Conservation (phyloP, 2,888 invertebrate species). For the Minunthozetes semirufus region DNA sequence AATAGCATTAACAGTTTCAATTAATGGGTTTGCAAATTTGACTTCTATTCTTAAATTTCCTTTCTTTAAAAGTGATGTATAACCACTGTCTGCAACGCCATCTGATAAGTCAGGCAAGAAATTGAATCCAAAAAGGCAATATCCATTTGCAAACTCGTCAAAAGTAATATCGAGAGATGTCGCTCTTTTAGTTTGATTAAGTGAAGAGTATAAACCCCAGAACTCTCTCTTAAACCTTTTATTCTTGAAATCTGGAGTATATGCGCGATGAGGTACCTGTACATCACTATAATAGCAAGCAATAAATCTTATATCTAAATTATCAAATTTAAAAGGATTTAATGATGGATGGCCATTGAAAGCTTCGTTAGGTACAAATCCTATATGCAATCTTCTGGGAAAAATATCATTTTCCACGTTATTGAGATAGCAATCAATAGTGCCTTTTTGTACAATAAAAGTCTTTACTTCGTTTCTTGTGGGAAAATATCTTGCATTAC, state of each 20-base stretch:
- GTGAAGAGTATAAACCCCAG: conserved; percentile 41
- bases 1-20: conserved; percentile 42
- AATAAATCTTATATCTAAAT: conserved; percentile 41
- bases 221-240: conserved; percentile 18
- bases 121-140: conserved; percentile 44
- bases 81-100: conserved; percentile 4
- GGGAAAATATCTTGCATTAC: conserved; percentile 42
- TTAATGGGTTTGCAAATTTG: conserved; percentile 41
- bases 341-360: conserved; percentile 41
- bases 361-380: conserved; percentile 42
- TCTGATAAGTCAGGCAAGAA: conserved; percentile 43
- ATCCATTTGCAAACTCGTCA: conserved; percentile 37
- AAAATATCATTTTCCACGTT: conserved; percentile 45
- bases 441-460: conserved; percentile 43
- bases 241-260: conserved; percentile 40
- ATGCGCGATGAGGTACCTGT: conserved; percentile 40
- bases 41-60: conserved; percentile 44
- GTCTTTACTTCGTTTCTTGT: conserved; percentile 40
- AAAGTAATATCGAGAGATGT: conserved; percentile 39
- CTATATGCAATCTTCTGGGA: conserved; percentile 45
- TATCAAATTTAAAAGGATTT: conserved; percentile 43
- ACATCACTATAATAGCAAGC: conserved; percentile 41
- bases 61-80: conserved; percentile 38
- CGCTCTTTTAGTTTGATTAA: conserved; percentile 39
- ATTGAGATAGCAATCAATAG: conserved; percentile 44